Evolutionary conservation across 2,113 vertebrate species (phyloP).

Genomic region (Melanerpes formicivorus): DNA sequence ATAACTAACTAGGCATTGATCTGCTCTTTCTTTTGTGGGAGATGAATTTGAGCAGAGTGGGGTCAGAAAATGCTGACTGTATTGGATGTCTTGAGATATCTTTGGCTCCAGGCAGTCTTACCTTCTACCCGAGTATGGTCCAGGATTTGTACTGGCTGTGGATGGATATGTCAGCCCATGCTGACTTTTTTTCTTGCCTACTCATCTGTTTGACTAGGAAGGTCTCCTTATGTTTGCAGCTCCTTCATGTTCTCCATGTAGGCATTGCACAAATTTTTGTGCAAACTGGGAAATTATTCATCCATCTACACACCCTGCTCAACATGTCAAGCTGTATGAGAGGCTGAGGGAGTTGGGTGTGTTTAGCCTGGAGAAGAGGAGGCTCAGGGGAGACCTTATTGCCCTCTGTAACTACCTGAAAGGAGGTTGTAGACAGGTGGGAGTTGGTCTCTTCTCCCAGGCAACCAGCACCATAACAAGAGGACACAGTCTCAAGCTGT

Average conservation of each 20-base stretch:
- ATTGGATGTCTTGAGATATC: neutral
- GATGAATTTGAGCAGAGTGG: neutral
- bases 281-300: neutral
- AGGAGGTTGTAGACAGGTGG: no score
- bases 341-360: no score
- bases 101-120: conserved; percentile 59
- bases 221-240: neutral
- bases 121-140: neutral
- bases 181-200: neutral
- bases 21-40: conserved; percentile 2
- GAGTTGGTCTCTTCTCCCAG: no score
- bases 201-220: neutral
- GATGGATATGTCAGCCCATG: neutral
- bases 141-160: neutral
- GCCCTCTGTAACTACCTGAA: no score
- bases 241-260: neutral
- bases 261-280: neutral
- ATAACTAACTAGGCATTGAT: conserved; percentile 46
- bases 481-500: no score
- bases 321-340: no score
- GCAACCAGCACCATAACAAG: no score
- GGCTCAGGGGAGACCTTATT: no score
- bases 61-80: conserved; percentile 6
- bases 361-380: no score
- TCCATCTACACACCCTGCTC: neutral